These are phyloP conservation scores for Pseudoatta argentina DNA, from an alignment of 1,140 invertebrate species.

Conservation along the genomic window DNA sequence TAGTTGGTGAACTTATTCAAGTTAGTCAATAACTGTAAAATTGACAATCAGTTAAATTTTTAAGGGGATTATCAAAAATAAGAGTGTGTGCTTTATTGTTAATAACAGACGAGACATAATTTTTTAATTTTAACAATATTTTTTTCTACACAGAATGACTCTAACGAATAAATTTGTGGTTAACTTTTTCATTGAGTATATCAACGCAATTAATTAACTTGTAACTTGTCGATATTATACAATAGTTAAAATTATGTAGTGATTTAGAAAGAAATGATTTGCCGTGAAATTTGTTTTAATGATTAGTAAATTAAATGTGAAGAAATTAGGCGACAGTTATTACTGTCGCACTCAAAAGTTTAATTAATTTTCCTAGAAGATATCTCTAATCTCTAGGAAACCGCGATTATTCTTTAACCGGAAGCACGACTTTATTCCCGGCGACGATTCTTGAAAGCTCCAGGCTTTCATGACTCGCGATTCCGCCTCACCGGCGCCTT, in stretches of 20 bases:
- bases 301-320: neutral
- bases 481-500: slow-evolving; percentile 43
- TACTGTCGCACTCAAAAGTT: neutral
- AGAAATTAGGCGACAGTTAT: neutral
- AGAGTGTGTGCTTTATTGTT: neutral
- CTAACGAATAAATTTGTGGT: neutral
- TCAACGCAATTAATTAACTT: neutral
- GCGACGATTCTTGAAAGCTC: slow-evolving; percentile 36
- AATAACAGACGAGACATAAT: neutral
- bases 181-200: neutral
- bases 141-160: neutral
- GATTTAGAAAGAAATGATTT: neutral
- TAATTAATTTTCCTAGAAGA: neutral
- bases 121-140: neutral
- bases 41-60: slow-evolving; percentile 9
- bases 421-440: neutral
- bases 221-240: neutral
- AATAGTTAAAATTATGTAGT: neutral
- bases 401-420: neutral
- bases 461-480: slow-evolving; percentile 36
- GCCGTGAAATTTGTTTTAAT: neutral
- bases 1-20: neutral
- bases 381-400: neutral
- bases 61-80: neutral
- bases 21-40: slow-evolving; percentile 24